A percentile compares a stretch with the other conserved stretches of the same genome.
phyloP scores from a whole-genome alignment of 2,797 vertebrate genomes.

The Notamacropus eugenii region DNA sequence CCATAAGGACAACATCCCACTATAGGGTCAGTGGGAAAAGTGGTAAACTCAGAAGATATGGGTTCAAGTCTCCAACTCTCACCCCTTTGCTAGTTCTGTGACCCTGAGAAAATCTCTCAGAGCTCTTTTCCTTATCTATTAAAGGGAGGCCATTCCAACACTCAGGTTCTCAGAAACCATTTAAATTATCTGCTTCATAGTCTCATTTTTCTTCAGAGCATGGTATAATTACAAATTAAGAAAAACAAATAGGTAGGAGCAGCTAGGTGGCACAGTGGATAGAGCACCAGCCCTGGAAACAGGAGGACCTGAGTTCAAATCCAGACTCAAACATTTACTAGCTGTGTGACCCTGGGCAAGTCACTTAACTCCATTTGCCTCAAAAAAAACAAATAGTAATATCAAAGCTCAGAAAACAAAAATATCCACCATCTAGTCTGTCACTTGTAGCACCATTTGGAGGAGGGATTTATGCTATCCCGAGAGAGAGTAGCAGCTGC shows the following conservation, averaged over 20 bases:
- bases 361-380: background rate
- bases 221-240: background rate
- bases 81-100: background rate
- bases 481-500: background rate
- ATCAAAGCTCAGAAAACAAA: background rate
- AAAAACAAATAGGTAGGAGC: background rate
- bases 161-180: background rate
- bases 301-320: background rate
- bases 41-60: background rate
- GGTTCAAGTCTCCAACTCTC: background rate
- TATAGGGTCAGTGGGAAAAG: background rate
- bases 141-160: background rate
- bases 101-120: background rate
- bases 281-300: background rate
- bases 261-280: background rate
- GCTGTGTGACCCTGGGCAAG: background rate
- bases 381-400: background rate
- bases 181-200: background rate
- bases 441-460: background rate
- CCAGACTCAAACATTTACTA: background rate
- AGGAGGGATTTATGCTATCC: background rate
- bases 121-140: background rate
- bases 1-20: background rate
- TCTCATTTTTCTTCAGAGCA: background rate
- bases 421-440: background rate